Conservation (phyloP, 2,888 invertebrate genomes). For the Xiphydria camelus region DNA sequence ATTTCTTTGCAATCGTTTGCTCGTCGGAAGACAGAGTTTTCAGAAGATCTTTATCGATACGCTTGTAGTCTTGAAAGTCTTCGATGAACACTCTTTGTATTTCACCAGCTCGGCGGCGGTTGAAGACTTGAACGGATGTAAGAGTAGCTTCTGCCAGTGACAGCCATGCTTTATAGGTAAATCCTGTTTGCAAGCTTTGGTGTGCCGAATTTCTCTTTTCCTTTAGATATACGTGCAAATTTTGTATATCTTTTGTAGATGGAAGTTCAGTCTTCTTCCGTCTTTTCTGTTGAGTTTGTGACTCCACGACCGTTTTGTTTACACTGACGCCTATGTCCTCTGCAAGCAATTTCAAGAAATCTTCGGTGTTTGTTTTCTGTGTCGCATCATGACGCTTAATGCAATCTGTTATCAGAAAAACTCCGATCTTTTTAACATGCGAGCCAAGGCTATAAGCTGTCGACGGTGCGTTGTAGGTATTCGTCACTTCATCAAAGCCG, state of each 20-base stretch:
- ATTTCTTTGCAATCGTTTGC: background rate
- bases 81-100: slow-evolving; percentile 13
- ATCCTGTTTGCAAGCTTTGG: background rate
- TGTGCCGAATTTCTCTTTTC: background rate
- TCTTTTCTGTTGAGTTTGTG: slow-evolving; percentile 9
- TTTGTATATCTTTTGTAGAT: slow-evolving; percentile 11
- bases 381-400: slow-evolving; percentile 4
- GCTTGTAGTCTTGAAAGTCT: slow-evolving; percentile 9
- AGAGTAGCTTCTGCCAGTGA: slow-evolving; percentile 9
- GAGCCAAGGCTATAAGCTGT: slow-evolving; percentile 6
- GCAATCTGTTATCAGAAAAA: slow-evolving; percentile 5
- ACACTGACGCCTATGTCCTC: slow-evolving; percentile 11
- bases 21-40: background rate
- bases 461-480: background rate
- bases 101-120: slow-evolving; percentile 15
- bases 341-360: slow-evolving; percentile 8
- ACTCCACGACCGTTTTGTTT: slow-evolving; percentile 8
- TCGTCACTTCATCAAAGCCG: slow-evolving; percentile 2
- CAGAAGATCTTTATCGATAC: slow-evolving; percentile 7
- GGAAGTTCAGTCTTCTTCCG: slow-evolving; percentile 9
- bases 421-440: slow-evolving; percentile 1
- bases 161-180: slow-evolving; percentile 9
- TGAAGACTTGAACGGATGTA: slow-evolving; percentile 12
- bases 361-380: slow-evolving; percentile 3
- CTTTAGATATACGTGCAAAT: slow-evolving; percentile 4